Evolutionary conservation across 2,888 invertebrate genomes (phyloP), one percentile per base, ranked within the genome.

Genomic region (Carterocephalus palaemon): DNA sequence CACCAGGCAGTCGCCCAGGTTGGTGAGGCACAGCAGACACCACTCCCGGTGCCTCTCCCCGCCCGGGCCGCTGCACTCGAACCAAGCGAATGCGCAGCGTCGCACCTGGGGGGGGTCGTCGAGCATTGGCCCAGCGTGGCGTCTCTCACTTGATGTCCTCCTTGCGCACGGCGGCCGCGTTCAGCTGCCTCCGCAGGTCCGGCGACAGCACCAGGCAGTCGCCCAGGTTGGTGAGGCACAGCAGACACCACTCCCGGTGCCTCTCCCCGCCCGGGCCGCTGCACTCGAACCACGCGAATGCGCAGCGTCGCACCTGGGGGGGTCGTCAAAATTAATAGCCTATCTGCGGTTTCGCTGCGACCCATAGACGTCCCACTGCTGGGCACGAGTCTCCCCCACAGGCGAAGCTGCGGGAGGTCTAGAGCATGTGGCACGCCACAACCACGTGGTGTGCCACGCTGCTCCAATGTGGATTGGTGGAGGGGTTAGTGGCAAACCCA

Each of bases 141-240:
- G 23, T 9, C n/a, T 33, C 91, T 85, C 71, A 97, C 97, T 95
- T 97, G 68, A 98, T 97, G 75, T 98, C 98, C 79, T 98, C 98
- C 66, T 95, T 91, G 71, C 95, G 91, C 34, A 98, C 92, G 47
- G 96, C 95, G 37, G 95, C 94, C 1, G 95, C 95, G 76, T 95
- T 94, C 49, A 97, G 88, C 77, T 98, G 98, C 26, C 97, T 88
- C 54, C 95, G 90, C 51, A 98, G 88, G 73, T 97, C 96, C 49
- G 98, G 91, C 54, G 94, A 94, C 49, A 96, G 91, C 49, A 98
- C 92, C 63, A 96, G 91, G 59, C 97, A 92, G 75, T 98, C 98
- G 19, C 98, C 98, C 58, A 95, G 90, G 88, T 98, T 98, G 38
- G 97, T 98, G 56, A 98, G 88, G 67, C 96, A 96, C 39, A 95